Evolutionary conservation across 2,113 vertebrate genomes (phyloP), one percentile per base, ranked within the genome.

Genomic region (Periophthalmus modestus): DNA sequence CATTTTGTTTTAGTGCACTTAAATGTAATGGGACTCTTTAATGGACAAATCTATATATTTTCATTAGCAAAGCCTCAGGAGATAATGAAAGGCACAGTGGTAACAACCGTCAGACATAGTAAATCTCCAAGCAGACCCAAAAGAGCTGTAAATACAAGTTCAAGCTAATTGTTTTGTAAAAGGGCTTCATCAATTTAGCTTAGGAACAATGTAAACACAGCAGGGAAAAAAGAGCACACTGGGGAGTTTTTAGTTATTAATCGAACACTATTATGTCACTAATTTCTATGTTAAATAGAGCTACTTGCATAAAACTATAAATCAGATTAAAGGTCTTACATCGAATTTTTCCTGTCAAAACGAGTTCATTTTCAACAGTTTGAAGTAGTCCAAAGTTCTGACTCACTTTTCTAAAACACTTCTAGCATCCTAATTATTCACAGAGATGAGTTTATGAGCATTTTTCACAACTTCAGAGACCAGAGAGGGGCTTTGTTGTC

Each of bases 131-230:
- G 59, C 59, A 18, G 14, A 62, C 14, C 59, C 28, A 34, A 18
- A 16, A n/a, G 62, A 65, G 62, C 62, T 36, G 61, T 65, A 39
- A 65, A 65, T 19, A 65, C 23, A 28, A 61, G 58, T 5, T 9
- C 34, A 62, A 62, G 5, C 34, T 34, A 16, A 33, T 62, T 62
- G 28, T 59, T 59, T 59, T 59, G 23, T 28, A 62, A 61, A 59
- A 33, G 23, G 13, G 24, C 14, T 16, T 4, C 21, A 65, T 65
- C 62, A 65, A 39, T 65, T 39, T 6, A 36, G 28, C 59, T 7
- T 10, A 19, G 18, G 59, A 33, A 34, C 28, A 62, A 18, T 62
- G 59, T 34, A 33, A 12, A 62, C 59, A 62, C 13, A 28, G 1
- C 11, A 14, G 16, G 14, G 6, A 62, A n/a, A n/a, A 36, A 15